A percentile compares a stretch with the other conserved stretches of the same genome.
phyloP scores from a whole-genome alignment of 2,113 vertebrate species.

The Mobula hypostoma region DNA sequence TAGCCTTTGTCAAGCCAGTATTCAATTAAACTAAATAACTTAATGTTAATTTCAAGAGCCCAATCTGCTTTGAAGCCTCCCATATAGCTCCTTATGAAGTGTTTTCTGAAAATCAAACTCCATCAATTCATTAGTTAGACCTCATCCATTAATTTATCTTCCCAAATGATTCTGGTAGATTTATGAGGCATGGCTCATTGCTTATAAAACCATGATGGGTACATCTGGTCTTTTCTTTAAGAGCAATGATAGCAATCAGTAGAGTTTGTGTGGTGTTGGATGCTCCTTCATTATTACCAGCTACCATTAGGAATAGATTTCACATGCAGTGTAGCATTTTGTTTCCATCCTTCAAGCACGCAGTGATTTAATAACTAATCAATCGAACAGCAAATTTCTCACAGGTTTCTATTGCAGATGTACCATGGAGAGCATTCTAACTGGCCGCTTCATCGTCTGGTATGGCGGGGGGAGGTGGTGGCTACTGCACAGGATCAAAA shows the following conservation, averaged over 20 bases:
- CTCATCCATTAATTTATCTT: not conserved
- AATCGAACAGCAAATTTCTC: not conserved
- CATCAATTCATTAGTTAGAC: not conserved
- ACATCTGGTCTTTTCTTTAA: not conserved
- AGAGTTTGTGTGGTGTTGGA: not conserved
- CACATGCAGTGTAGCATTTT: not conserved
- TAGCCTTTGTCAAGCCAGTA: not conserved
- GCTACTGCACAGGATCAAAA: too few relatives aligned
- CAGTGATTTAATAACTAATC: not conserved
- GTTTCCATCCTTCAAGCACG: not conserved
- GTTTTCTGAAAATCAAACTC: not conserved
- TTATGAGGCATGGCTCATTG: not conserved
- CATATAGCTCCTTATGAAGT: not conserved
- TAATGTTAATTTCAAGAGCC: not conserved
- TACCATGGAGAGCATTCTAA: too few relatives aligned
- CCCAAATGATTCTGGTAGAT: constrained; percentile 9
- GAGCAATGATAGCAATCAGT: not conserved
- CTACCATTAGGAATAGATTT: not conserved
- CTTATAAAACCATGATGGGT: not conserved
- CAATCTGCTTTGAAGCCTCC: constrained; percentile 4
- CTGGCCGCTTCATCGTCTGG: too few relatives aligned
- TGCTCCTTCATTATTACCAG: not conserved
- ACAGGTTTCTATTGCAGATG: too few relatives aligned
- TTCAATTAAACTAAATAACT: not conserved
- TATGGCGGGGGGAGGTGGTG: too few relatives aligned